These are phyloP conservation scores for Loris lydekkerianus DNA, from an alignment of 2,797 vertebrate genomes.

Conservation along the genomic window DNA sequence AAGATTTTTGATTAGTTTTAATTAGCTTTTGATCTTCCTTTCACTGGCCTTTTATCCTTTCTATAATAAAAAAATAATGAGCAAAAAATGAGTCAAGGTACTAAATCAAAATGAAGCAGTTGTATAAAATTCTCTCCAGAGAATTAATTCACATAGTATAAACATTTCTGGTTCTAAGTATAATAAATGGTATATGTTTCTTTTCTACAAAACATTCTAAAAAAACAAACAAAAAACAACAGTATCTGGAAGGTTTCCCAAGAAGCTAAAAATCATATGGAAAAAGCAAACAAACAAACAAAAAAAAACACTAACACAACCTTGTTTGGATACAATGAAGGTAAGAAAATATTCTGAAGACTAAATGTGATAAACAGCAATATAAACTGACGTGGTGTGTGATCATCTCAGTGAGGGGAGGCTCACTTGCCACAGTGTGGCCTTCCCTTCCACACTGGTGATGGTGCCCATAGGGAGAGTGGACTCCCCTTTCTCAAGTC, in stretches of 20 bases:
- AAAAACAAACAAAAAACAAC: neutral
- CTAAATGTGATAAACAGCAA: neutral
- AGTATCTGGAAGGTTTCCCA: constrained; percentile 62
- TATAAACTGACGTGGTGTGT: neutral
- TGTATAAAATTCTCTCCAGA: constrained; percentile 67
- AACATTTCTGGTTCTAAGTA: constrained; percentile 67
- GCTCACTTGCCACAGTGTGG: rapidly evolving
- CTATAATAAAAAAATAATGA: constrained; percentile 85
- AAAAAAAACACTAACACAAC: constrained; percentile 24
- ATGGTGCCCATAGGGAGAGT: rapidly evolving
- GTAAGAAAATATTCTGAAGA: neutral
- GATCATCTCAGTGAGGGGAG: neutral
- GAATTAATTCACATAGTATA: constrained; percentile 20
- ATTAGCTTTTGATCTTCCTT: constrained; percentile 82
- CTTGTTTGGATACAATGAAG: neutral
- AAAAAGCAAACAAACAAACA: neutral
- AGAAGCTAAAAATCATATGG: rapidly evolving
- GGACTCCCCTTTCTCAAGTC: neutral
- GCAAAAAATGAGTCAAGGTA: constrained; percentile 70
- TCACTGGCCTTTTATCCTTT: constrained; percentile 78
- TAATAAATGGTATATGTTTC: constrained; percentile 41
- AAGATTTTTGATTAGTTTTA: constrained; percentile 84
- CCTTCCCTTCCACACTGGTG: neutral
- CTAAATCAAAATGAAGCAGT: constrained; percentile 79
- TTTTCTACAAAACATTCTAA: constrained; percentile 48